A percentile compares a stretch with the other conserved stretches of the same genome.
phyloP scores from a whole-genome alignment of 2,797 vertebrate genomes.

The Anniella stebbinsi region DNA sequence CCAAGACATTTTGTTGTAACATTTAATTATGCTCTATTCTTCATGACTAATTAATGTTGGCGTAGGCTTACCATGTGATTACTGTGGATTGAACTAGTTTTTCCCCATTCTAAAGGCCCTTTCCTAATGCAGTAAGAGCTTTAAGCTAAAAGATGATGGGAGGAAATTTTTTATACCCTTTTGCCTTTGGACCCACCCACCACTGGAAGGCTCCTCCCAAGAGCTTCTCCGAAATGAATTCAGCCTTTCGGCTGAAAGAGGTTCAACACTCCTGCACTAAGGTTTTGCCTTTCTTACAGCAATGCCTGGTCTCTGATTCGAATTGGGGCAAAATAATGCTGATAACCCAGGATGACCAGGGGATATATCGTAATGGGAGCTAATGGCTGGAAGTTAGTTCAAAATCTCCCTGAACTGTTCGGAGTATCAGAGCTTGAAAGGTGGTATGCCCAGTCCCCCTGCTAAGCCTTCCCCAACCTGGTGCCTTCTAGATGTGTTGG shows the following conservation, averaged over 20 bases:
- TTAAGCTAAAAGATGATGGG: no score
- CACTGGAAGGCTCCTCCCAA: no score
- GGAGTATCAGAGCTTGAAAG: neutral
- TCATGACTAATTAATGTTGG: neutral
- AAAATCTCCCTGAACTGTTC: neutral
- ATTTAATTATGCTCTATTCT: neutral
- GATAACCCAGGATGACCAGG: neutral
- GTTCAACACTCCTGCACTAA: neutral
- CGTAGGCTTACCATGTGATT: neutral
- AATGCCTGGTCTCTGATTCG: neutral
- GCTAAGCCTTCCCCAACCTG: neutral
- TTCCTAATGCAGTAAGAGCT: no score
- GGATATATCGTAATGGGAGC: neutral
- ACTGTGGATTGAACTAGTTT: neutral
- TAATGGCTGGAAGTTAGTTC: neutral
- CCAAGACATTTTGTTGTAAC: no score
- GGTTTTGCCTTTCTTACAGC: neutral
- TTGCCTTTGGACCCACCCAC: no score
- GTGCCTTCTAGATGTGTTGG: no score
- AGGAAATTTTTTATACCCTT: no score
- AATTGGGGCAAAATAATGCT: neutral
- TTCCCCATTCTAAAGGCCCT: no score
- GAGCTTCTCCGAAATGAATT: no score
- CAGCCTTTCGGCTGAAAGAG: no score
- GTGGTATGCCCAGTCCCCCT: neutral